Base-by-base conservation (phyloP, 2,888 invertebrate genomes). In the Caenorhabditis angaria region DNA sequence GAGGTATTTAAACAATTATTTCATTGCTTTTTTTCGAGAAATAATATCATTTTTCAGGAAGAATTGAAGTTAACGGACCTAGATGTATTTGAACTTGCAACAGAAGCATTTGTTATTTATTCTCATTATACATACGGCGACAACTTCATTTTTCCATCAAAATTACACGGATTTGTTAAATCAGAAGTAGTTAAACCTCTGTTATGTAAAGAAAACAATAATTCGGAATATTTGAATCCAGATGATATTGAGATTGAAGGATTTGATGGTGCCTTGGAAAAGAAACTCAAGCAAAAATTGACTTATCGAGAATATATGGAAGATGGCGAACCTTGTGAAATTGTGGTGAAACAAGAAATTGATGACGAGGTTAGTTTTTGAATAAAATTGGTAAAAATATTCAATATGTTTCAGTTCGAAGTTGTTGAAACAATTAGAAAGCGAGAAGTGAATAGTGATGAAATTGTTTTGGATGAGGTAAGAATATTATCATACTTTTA, bases 71-170 rank as follows among this genome's bases (percentile, higher is more conserved):
- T 12, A 12, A 41, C 10, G 3, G 3, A 41, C 41, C 10, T 41
- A 14, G 51, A 61, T 48, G 50, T 32, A 18, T 22, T 20, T 20
- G 2, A 1, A 4, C 4, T 41, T 20, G 48, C 48, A 8, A 27
- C 53, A 4, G 69, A 64, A 22, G 50, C 60, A 8, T 69, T 69
- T 27, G 61, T 69, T 12, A 50, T 69, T 18, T 69, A 64, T 29
- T 41, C 25, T 20, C 12, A 56, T 50, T 50, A 24, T 28, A 69
- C 55, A 35, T 68, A 32, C 25, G 41, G 29, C 8, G n/a, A 2
- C 18, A 35, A 48, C n/a, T 69, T 69, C 64, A 55, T 56, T 56
- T 69, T 64, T 41, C 69, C 69, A 35, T 35, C 48, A 25, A 68
- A 68, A 50, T 50, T 68, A 6, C 53, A 48, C 12, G 22, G 8